phyloP scores from a whole-genome alignment of 2,113 vertebrate genomes.

The Mohoua ochrocephala region DNA sequence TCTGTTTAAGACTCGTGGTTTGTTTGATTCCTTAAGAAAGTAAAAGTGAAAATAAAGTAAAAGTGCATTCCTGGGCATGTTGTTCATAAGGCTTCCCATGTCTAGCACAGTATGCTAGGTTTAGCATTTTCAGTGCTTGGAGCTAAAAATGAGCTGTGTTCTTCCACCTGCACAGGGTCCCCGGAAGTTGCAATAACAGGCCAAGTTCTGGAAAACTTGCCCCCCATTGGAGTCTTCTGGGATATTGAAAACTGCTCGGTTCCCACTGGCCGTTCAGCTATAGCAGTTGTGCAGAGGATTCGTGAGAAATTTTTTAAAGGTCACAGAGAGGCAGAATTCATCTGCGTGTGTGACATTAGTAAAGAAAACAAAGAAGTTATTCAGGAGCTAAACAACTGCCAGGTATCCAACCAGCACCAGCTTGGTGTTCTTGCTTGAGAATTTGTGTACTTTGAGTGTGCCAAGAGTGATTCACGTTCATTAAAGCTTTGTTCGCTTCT shows the following conservation, averaged over 20 bases:
- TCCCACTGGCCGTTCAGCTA: constrained; percentile 90
- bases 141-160: background rate
- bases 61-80: background rate
- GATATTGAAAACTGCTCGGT: constrained; percentile 98
- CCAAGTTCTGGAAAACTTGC: constrained; percentile 85
- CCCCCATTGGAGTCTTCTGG: constrained; percentile 98
- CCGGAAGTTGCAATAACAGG: constrained; percentile 74
- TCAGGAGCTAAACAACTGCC: constrained; percentile 98
- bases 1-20: background rate
- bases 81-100: background rate
- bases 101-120: background rate
- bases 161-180: constrained; percentile 73
- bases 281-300: constrained; percentile 89
- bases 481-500: background rate
- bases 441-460: background rate
- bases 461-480: background rate
- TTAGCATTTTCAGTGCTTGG: background rate
- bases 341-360: constrained; percentile 98
- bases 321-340: constrained; percentile 96
- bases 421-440: background rate
- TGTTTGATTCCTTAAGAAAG: background rate
- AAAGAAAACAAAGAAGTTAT: constrained; percentile 98
- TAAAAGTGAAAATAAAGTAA: background rate
- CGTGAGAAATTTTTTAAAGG: constrained; percentile 93
- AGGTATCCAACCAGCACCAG: constrained; percentile 73